These are phyloP conservation scores for Eurytoma adleriae DNA, from an alignment of 2,888 invertebrate genomes.

Conservation along the genomic window DNA sequence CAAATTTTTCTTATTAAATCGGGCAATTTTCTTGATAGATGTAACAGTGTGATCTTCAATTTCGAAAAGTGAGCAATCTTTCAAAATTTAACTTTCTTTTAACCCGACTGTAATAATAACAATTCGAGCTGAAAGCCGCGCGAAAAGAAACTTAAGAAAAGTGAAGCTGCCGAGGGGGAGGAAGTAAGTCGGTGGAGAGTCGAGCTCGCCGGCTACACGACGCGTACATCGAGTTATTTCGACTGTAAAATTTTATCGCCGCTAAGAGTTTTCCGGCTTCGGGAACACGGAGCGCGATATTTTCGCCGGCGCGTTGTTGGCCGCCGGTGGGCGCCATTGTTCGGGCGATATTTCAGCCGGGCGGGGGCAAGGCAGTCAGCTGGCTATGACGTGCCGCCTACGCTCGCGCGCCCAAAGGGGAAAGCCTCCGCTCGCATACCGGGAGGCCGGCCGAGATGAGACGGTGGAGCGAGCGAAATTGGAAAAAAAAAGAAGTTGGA, in stretches of 20 bases:
- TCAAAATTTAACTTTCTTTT: constrained; percentile 22
- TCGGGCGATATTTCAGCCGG: constrained; percentile 74
- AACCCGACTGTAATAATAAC: constrained; percentile 43
- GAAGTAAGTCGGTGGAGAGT: background rate
- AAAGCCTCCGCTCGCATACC: background rate
- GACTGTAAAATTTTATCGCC: constrained; percentile 70
- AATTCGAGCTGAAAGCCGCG: background rate
- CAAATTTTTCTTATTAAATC: no score
- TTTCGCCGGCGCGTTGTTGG: constrained; percentile 63
- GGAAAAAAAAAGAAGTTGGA: constrained; percentile 6
- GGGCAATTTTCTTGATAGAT: no score
- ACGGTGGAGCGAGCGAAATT: background rate
- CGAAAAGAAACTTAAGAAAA: constrained; percentile 36
- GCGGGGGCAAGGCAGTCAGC: constrained; percentile 74
- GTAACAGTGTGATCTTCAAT: background rate
- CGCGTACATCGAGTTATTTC: constrained; percentile 59
- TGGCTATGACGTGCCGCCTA: constrained; percentile 75
- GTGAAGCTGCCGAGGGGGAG: background rate
- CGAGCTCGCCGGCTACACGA: background rate
- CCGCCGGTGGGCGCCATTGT: constrained; percentile 71
- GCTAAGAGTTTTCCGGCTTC: constrained; percentile 66
- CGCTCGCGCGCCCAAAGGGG: constrained; percentile 54
- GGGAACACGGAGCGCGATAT: constrained; percentile 60
- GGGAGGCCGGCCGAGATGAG: constrained; percentile 9
- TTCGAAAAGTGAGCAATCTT: constrained; percentile 22